Evolutionary conservation across 2,888 invertebrate species (phyloP).

Genomic region (Drosophila colorata): DNA sequence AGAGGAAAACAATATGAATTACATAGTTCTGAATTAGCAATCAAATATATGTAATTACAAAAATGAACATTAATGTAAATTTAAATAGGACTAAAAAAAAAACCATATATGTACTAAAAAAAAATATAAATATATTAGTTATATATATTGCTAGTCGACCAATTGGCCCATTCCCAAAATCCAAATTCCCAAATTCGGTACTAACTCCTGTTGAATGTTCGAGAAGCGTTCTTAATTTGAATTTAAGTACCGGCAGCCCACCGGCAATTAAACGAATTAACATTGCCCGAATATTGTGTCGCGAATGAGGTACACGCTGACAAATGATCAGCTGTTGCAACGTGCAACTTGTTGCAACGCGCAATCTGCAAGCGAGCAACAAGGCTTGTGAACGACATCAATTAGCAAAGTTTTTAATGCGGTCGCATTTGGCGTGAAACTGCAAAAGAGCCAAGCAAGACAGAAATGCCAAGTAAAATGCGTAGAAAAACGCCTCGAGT

Average conservation of each 20-base stretch:
- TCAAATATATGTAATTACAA: too few species aligned
- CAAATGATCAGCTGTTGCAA: slow-evolving; percentile 45
- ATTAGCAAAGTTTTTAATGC: slow-evolving; percentile 78
- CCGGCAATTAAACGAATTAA: slow-evolving; percentile 53
- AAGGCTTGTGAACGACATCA: slow-evolving; percentile 75
- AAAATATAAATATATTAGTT: too few species aligned
- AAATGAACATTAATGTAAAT: too few species aligned
- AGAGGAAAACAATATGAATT: too few species aligned
- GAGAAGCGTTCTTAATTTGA: slow-evolving; percentile 58
- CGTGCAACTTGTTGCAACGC: slow-evolving; percentile 44
- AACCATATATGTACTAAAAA: too few species aligned
- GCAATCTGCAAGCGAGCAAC: slow-evolving; percentile 21
- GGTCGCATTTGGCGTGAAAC: slow-evolving; percentile 75
- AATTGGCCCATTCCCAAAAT: too few species aligned
- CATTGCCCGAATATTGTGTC: slow-evolving; percentile 21
- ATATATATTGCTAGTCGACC: too few species aligned
- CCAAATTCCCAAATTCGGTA: not conserved
- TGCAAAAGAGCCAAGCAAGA: slow-evolving; percentile 43
- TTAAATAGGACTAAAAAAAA: too few species aligned
- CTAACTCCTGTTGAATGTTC: not conserved
- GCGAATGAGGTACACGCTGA: slow-evolving; percentile 20
- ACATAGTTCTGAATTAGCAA: too few species aligned
- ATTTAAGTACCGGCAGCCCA: slow-evolving; percentile 45
- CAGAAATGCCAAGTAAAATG: slow-evolving; percentile 53
- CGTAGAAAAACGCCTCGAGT: slow-evolving; percentile 75